A percentile compares a stretch with the other conserved stretches of the same genome.
These are phyloP conservation scores for Blennius ocellaris DNA, from an alignment of 2,113 vertebrate genomes.

Conservation along the genomic window DNA sequence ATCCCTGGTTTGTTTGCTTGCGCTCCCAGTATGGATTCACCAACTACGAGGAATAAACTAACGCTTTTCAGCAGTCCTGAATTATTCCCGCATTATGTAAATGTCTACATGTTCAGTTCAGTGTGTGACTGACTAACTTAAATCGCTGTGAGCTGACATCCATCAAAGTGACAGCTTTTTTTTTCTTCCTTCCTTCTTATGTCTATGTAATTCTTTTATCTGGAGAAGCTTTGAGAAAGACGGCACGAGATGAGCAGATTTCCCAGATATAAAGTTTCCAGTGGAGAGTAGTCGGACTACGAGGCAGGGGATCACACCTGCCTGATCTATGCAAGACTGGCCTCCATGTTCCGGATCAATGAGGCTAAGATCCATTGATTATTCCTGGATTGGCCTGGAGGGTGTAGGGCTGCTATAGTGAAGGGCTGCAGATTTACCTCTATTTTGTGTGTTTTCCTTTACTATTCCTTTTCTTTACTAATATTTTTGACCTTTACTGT, in stretches of 20 bases:
- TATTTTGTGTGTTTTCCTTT: too few species aligned
- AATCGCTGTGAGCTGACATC: slow-evolving; percentile 10
- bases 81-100: slow-evolving; percentile 57
- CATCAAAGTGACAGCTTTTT: slow-evolving; percentile 12
- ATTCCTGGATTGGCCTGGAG: slow-evolving; percentile 51
- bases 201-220: not conserved
- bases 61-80: slow-evolving; percentile 20
- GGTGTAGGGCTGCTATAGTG: slow-evolving; percentile 16
- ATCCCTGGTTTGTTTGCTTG: slow-evolving; percentile 42
- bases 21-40: slow-evolving; percentile 10
- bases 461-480: too few species aligned
- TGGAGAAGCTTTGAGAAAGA: slow-evolving; percentile 15
- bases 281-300: slow-evolving; percentile 24
- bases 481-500: too few species aligned
- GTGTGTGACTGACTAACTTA: not conserved
- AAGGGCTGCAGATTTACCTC: slow-evolving; percentile 23
- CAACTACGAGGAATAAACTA: not conserved
- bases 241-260: not conserved
- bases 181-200: slow-evolving; percentile 18
- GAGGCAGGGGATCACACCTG: slow-evolving; percentile 44
- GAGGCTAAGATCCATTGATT: slow-evolving; percentile 69
- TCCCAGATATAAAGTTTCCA: slow-evolving; percentile 35
- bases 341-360: slow-evolving; percentile 62
- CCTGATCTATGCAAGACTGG: slow-evolving; percentile 66
- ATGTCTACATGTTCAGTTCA: slow-evolving; percentile 16